Base-by-base conservation (phyloP, 2,797 vertebrate species). In the Lateolabrax maculatus region DNA sequence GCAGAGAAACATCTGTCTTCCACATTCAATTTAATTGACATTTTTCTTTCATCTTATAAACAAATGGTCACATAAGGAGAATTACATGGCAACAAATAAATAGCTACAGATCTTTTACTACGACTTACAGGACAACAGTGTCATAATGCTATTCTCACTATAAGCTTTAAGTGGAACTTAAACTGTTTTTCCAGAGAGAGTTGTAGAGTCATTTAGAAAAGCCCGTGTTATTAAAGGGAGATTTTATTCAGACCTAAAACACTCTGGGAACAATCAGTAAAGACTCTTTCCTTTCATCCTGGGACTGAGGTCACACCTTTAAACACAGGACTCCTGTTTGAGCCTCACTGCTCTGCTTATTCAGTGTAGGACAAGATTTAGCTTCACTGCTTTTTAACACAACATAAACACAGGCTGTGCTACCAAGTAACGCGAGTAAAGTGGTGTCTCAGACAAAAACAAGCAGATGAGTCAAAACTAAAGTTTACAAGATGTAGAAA, bases 121-220 rank as follows among this genome's bases (percentile, higher is more conserved):
- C 91, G 64, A 91, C 90, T 93, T 87, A 94, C 92, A 92, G 87
- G 91, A 94, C 94, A 92, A 94, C 93, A 93, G 94, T 94, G 86
- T 92, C 89, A 92, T 89, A 90, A 94, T 93, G 90, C 89, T 89
- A 90, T 89, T 91, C 84, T 91, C 89, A 93, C 89, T 85, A 92
- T 72, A 94, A 93, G 92, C 91, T 90, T 87, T 23, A 89, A 86
- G 86, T 89, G 83, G 61, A 92, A 92, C 85, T 83, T 72, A 82
- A 93, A 91, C 79, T 39, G 73, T 79, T 79, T 71, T 85, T 83
- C 79, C 80, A 86, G 77, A 87, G 77, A 84, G 70, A 86, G 80
- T 75, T 83, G 62, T 77, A 87, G 72, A 87, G 71, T 79, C 51
- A 48, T 88, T 92, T 81, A 86, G 76, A 87, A 86, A 91, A 89